Conservation (phyloP, 2,888 invertebrate genomes). For the Chymomyza caudatula region DNA sequence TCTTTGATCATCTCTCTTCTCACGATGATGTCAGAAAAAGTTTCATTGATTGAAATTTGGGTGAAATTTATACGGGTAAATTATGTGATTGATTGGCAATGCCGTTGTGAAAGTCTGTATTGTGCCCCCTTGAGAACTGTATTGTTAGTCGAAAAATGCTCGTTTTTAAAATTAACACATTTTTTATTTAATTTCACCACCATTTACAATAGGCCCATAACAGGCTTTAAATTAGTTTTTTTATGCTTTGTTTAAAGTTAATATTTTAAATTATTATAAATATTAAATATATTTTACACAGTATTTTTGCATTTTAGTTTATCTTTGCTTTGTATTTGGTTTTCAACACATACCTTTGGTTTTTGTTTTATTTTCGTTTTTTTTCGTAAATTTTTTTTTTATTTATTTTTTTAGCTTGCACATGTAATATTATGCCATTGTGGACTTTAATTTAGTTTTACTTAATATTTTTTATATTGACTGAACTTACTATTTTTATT, state of each 20-base stretch:
- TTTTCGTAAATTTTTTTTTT: constrained; percentile 9
- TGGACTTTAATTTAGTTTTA: constrained; percentile 19
- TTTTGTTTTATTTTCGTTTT: not conserved
- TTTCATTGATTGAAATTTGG: too few species aligned
- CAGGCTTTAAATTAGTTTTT: constrained; percentile 16
- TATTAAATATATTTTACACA: constrained; percentile 42
- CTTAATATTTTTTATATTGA: constrained; percentile 10
- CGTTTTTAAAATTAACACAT: constrained; percentile 57
- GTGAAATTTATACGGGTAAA: too few species aligned
- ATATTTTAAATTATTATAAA: constrained; percentile 33
- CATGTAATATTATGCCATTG: constrained; percentile 31
- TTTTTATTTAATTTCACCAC: constrained; percentile 52
- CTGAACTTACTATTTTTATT: not conserved
- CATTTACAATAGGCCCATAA: constrained; percentile 60
- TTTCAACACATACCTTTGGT: not conserved
- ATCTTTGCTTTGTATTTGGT: not conserved
- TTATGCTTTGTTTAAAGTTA: constrained; percentile 33
- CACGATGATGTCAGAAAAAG: too few species aligned
- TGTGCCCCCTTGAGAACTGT: too few species aligned
- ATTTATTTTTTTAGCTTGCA: constrained; percentile 8
- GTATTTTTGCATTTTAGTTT: constrained; percentile 2
- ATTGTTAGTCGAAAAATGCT: not conserved
- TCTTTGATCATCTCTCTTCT: too few species aligned
- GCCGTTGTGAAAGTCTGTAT: too few species aligned
- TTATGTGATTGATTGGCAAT: too few species aligned